phyloP scores from a whole-genome alignment of 1,140 invertebrate genomes.

The Drosophila malerkotliana region DNA sequence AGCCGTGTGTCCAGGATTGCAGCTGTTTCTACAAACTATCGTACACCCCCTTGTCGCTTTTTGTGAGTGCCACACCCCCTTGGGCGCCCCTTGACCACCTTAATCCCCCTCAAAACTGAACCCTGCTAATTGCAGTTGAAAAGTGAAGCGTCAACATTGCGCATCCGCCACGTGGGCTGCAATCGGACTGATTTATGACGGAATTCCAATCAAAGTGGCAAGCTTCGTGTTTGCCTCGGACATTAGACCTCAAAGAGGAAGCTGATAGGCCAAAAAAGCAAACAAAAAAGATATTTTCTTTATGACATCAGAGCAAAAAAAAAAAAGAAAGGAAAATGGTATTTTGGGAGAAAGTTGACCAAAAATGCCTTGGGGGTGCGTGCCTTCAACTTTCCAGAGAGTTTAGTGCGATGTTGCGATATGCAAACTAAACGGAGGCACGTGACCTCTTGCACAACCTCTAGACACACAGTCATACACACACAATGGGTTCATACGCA shows the following conservation, averaged over 20 bases:
- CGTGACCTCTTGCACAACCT: constrained; percentile 49
- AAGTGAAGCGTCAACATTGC: constrained; percentile 53
- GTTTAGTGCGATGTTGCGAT: constrained; percentile 32
- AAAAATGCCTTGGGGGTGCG: constrained; percentile 20
- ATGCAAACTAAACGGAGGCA: constrained; percentile 58
- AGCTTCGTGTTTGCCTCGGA: constrained; percentile 22
- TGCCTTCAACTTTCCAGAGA: constrained; percentile 14
- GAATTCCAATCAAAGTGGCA: constrained; percentile 36
- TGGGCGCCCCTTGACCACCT: background rate
- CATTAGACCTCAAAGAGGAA: constrained; percentile 27
- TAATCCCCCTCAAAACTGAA: background rate
- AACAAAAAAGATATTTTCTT: constrained; percentile 22
- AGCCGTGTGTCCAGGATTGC: constrained; percentile 4
- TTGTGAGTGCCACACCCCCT: background rate
- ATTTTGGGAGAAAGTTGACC: constrained; percentile 31
- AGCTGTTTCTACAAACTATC: background rate
- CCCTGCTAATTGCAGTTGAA: constrained; percentile 59
- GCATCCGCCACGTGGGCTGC: constrained; percentile 68
- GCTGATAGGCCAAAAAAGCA: constrained; percentile 1
- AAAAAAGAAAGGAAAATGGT: background rate
- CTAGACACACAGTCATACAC: background rate
- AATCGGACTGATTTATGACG: constrained; percentile 48
- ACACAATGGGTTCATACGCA: background rate
- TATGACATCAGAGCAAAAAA: constrained; percentile 32
- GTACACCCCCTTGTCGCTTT: background rate